phyloP scores from a whole-genome alignment of 2,113 vertebrate species.

The Climacteris rufus region DNA sequence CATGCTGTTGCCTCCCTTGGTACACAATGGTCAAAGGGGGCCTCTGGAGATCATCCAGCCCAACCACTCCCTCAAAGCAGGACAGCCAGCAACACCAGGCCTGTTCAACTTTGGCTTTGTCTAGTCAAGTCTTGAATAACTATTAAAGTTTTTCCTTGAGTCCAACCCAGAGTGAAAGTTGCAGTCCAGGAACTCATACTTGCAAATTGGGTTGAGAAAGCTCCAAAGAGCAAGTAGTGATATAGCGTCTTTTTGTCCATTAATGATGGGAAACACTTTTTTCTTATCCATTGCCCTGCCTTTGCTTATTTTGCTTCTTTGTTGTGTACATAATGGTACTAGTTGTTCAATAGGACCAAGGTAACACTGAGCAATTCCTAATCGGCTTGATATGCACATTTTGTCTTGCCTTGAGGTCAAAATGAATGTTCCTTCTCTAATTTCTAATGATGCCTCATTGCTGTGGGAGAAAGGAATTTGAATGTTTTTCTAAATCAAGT shows the following conservation, averaged over 20 bases:
- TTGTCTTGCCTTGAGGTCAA: not conserved
- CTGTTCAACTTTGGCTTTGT: not conserved
- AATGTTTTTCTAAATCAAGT: not conserved
- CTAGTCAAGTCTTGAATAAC: not conserved
- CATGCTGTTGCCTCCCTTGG: not conserved
- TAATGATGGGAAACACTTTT: not conserved
- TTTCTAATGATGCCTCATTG: not conserved
- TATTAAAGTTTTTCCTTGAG: not conserved
- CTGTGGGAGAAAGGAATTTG: not conserved
- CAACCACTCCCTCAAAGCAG: not conserved
- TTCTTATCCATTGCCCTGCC: not conserved
- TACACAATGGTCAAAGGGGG: not conserved
- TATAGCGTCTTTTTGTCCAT: not conserved
- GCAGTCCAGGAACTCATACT: not conserved
- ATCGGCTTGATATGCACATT: not conserved
- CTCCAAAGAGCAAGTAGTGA: not conserved
- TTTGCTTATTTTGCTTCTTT: not conserved
- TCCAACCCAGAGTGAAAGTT: accelerated
- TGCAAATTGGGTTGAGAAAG: not conserved
- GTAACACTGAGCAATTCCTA: not conserved
- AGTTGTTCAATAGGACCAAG: not conserved
- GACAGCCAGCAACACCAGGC: not conserved
- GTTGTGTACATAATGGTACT: not conserved
- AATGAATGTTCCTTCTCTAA: not conserved
- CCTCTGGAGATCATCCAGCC: not conserved